Evolutionary conservation across 2,888 invertebrate species (phyloP).

Genomic region (Drosophila falleni): DNA sequence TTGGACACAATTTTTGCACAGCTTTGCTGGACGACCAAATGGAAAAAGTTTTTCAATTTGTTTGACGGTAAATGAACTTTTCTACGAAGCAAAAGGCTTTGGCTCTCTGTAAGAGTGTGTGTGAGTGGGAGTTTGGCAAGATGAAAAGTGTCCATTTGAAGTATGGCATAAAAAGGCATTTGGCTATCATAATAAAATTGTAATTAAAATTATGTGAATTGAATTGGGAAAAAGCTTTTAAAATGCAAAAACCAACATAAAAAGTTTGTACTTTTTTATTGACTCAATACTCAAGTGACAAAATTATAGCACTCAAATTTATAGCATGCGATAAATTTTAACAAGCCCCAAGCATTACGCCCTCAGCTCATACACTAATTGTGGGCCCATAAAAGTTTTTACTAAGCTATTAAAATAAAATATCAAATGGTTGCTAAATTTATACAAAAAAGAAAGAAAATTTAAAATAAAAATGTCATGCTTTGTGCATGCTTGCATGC

Average conservation of each 20-base stretch:
- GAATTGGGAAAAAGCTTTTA: conserved; percentile 49
- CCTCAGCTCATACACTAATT: conserved; percentile 51
- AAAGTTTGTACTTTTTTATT: conserved; percentile 63
- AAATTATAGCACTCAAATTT: conserved; percentile 72
- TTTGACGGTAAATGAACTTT: conserved; percentile 76
- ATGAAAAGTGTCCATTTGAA: conserved; percentile 59
- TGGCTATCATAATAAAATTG: conserved; percentile 73
- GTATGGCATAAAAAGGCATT: conserved; percentile 69
- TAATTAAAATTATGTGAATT: conserved; percentile 66
- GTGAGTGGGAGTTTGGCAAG: conserved; percentile 16
- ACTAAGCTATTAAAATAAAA: conserved; percentile 48
- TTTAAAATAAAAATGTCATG: conserved; percentile 5
- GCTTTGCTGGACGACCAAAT: conserved; percentile 61
- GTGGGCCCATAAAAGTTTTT: conserved; percentile 54
- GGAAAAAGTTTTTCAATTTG: conserved; percentile 80
- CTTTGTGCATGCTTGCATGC: conserved; percentile 27
- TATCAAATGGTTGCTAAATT: conserved; percentile 24
- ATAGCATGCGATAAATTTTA: conserved; percentile 75
- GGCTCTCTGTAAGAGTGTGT: conserved; percentile 5
- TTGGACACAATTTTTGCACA: conserved; percentile 53
- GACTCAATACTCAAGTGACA: conserved; percentile 66
- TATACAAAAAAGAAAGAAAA: conserved; percentile 13
- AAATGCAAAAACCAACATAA: conserved; percentile 63
- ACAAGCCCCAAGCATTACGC: conserved; percentile 47
- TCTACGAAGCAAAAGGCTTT: conserved; percentile 39